These are phyloP conservation scores for Cryptocheilus praepositus DNA, from an alignment of 2,888 invertebrate genomes.

Conservation along the genomic window DNA sequence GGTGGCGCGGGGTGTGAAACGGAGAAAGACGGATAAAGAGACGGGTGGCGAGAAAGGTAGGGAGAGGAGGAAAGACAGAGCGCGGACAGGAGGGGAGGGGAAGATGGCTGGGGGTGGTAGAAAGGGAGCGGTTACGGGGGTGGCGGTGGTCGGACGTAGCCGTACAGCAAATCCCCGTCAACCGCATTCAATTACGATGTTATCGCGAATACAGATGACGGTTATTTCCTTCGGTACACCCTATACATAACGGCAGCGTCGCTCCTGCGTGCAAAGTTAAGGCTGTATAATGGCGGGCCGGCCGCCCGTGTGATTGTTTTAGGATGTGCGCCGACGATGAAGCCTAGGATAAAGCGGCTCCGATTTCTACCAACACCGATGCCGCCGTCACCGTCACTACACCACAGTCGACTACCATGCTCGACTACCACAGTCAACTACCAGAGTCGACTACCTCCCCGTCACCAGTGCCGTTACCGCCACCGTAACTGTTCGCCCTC, in stretches of 20 bases:
- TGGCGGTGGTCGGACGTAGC: slow-evolving; percentile 51
- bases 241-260: slow-evolving; percentile 70
- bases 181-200: slow-evolving; percentile 76
- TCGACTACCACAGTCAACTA: too few species aligned
- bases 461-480: too few species aligned
- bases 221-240: slow-evolving; percentile 76
- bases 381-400: not conserved
- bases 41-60: slow-evolving; percentile 21
- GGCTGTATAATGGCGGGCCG: slow-evolving; percentile 57
- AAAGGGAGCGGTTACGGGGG: slow-evolving; percentile 12
- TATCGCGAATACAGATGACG: slow-evolving; percentile 76
- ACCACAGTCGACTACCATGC: too few species aligned
- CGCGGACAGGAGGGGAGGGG: slow-evolving; percentile 34
- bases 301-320: slow-evolving; percentile 73
- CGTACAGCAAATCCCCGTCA: slow-evolving; percentile 73
- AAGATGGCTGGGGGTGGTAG: slow-evolving; percentile 27
- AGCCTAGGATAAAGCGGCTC: slow-evolving; percentile 60
- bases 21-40: slow-evolving; percentile 24
- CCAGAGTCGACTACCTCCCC: too few species aligned
- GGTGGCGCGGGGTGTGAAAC: slow-evolving; percentile 26
- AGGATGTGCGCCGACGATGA: slow-evolving; percentile 67
- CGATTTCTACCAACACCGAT: slow-evolving; percentile 44
- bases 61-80: slow-evolving; percentile 36
- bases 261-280: slow-evolving; percentile 54
- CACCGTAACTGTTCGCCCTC: too few species aligned